phyloP scores from a whole-genome alignment of 2,888 invertebrate species.

The Acrobasis suavella region DNA sequence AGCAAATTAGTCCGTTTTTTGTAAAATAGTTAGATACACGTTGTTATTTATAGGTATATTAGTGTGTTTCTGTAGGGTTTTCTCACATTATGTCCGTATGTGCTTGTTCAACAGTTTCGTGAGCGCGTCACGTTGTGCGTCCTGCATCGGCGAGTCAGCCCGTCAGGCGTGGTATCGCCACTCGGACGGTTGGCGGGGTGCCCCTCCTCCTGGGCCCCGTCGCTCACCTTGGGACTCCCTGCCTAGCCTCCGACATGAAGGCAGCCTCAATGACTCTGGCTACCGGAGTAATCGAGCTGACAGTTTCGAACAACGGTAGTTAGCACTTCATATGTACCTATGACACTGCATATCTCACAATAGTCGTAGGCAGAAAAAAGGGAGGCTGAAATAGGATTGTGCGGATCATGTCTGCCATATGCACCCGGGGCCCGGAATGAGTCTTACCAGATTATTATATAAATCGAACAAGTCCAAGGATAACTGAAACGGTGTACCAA shows the following conservation, averaged over 20 bases:
- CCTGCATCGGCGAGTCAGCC: constrained; percentile 94
- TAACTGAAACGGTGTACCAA: too few relatives aligned
- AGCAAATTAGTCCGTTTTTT: too few relatives aligned
- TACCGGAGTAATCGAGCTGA: constrained; percentile 93
- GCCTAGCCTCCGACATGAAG: constrained; percentile 92
- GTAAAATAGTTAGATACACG: too few relatives aligned
- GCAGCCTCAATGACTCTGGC: constrained; percentile 93
- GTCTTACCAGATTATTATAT: too few relatives aligned
- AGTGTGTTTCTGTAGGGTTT: not conserved
- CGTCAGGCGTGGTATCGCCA: constrained; percentile 95
- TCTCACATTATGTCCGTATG: not conserved
- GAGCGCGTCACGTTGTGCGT: constrained; percentile 88
- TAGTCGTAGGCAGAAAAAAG: too few relatives aligned
- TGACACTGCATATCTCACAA: too few relatives aligned
- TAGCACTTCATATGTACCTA: not conserved
- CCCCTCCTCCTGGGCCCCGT: constrained; percentile 83
- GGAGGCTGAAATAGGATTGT: too few relatives aligned
- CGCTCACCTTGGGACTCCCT: constrained; percentile 94
- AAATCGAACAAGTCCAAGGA: too few relatives aligned
- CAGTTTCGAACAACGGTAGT: constrained; percentile 93
- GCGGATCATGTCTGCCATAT: too few relatives aligned
- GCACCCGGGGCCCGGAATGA: too few relatives aligned
- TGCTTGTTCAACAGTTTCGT: constrained; percentile 63
- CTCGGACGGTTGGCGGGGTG: constrained; percentile 91
- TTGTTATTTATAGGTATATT: too few relatives aligned